phyloP scores from a whole-genome alignment of 2,888 invertebrate genomes.

The Craniophora ligustri region DNA sequence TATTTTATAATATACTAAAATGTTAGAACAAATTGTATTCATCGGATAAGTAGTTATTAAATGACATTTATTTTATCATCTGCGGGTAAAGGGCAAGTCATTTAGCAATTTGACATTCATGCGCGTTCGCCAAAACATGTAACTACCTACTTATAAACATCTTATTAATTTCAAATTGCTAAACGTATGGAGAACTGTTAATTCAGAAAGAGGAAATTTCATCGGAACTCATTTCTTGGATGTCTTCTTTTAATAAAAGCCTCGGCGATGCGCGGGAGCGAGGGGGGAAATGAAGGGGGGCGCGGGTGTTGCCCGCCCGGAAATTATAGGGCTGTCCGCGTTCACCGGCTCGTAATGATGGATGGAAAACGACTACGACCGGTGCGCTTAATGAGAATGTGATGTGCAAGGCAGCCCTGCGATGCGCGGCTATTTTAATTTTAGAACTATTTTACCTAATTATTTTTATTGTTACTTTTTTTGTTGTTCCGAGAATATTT shows the following conservation, averaged over 20 bases:
- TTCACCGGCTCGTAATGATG: constrained; percentile 79
- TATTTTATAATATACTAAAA: too few relatives aligned
- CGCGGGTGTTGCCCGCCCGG: constrained; percentile 61
- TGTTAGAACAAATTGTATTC: too few relatives aligned
- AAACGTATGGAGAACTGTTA: constrained; percentile 56
- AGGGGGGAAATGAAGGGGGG: constrained; percentile 49
- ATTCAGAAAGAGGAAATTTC: constrained; percentile 71
- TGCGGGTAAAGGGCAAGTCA: constrained; percentile 4
- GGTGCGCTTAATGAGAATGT: constrained; percentile 77
- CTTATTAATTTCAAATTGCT: constrained; percentile 47
- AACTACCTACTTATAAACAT: constrained; percentile 36
- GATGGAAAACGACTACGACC: constrained; percentile 72
- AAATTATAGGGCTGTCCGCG: constrained; percentile 85
- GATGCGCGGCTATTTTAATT: constrained; percentile 57
- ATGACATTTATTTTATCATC: constrained; percentile 32
- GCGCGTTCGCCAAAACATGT: constrained; percentile 23
- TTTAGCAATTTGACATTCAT: constrained; percentile 36
- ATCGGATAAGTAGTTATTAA: too few relatives aligned
- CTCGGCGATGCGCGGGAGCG: constrained; percentile 58
- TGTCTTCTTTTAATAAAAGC: constrained; percentile 79
- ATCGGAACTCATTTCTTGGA: constrained; percentile 75
- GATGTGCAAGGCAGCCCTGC: constrained; percentile 73
- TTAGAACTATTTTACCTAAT: constrained; percentile 55
- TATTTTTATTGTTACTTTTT: constrained; percentile 33
- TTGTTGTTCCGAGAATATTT: constrained; percentile 10